These are phyloP conservation scores for Aradus depressus DNA, from an alignment of 2,888 invertebrate genomes.

Conservation along the genomic window DNA sequence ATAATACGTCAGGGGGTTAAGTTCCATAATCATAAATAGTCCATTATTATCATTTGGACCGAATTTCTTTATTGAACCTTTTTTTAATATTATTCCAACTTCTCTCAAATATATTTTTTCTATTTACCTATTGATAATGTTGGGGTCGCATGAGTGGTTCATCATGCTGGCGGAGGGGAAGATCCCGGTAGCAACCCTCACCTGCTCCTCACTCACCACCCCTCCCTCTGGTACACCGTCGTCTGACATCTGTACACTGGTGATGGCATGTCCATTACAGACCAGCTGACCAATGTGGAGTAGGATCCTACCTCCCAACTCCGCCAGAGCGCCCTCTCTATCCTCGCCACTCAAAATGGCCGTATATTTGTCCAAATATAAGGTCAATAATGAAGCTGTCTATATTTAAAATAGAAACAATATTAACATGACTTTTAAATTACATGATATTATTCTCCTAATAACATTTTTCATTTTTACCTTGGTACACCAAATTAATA, in stretches of 20 bases:
- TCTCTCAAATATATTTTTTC: too few relatives aligned
- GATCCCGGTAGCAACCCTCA: conserved; percentile 64
- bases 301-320: conserved; percentile 55
- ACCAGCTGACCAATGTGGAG: conserved; percentile 70
- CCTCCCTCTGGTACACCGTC: conserved; percentile 30
- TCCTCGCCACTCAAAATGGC: conserved; percentile 46
- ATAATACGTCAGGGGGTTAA: too few relatives aligned
- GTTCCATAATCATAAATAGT: too few relatives aligned
- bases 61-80: too few relatives aligned
- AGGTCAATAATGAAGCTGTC: conserved; percentile 54
- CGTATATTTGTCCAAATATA: conserved; percentile 54
- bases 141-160: conserved; percentile 86
- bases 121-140: conserved; percentile 62
- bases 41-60: too few relatives aligned
- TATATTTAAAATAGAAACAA: too few relatives aligned
- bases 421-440: too few relatives aligned
- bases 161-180: conserved; percentile 79
- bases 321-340: conserved; percentile 38
- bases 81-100: too few relatives aligned
- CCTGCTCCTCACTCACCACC: conserved; percentile 34
- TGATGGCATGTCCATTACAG: conserved; percentile 63
- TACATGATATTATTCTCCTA: too few relatives aligned
- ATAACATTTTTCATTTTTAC: too few relatives aligned
- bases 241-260: conserved; percentile 34
- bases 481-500: too few relatives aligned